Percentiles rank a stretch among this genome's conserved stretches.
Conservation (phyloP, 2,113 vertebrate species). For the Nipponia nippon region DNA sequence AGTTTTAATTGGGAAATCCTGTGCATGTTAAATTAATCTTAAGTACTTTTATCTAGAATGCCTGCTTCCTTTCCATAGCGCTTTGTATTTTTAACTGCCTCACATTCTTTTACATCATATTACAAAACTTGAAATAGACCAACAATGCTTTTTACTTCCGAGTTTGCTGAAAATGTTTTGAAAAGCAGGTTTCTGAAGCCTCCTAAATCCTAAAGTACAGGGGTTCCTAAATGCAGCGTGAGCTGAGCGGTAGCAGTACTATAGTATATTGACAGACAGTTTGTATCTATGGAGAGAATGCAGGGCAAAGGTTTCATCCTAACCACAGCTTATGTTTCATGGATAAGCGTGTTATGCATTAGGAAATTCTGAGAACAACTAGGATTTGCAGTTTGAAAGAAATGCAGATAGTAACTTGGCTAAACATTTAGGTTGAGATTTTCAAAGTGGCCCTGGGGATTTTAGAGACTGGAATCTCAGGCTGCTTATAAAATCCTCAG, state of each 20-base stretch:
- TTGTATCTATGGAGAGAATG: not conserved
- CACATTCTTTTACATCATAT: conserved; percentile 13
- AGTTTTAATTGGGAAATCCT: conserved; percentile 76
- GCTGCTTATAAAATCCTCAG: not conserved
- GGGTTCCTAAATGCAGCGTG: not conserved
- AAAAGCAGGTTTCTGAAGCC: not conserved
- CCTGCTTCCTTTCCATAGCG: conserved; percentile 1
- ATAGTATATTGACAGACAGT: not conserved
- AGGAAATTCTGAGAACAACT: not conserved
- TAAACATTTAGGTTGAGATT: conserved; percentile 30
- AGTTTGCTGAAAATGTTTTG: not conserved
- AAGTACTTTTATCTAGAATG: conserved; percentile 69
- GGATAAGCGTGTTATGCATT: not conserved
- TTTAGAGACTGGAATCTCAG: not conserved
- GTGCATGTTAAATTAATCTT: conserved; percentile 71
- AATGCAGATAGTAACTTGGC: not conserved
- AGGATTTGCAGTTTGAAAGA: conserved; percentile 40
- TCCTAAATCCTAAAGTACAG: not conserved
- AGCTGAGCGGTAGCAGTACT: not conserved
- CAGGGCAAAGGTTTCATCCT: conserved; percentile 29
- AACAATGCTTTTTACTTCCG: not conserved
- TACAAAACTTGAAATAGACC: not conserved
- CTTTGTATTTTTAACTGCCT: conserved; percentile 30
- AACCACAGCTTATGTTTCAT: conserved; percentile 2
- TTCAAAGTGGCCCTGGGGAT: not conserved